Base-by-base conservation (phyloP, 2,888 invertebrate genomes). In the Zootermopsis nevadensis region DNA sequence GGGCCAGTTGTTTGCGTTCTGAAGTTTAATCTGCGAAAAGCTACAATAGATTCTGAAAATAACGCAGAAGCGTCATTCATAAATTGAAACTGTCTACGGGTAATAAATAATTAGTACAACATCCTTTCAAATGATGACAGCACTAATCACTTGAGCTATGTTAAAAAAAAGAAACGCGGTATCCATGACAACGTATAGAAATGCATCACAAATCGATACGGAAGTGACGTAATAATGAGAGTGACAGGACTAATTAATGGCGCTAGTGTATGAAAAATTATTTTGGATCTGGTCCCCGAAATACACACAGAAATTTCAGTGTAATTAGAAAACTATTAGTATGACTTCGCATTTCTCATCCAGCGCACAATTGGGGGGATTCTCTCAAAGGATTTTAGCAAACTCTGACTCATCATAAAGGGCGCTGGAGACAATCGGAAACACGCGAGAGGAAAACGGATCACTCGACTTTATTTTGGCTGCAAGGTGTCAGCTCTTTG, bases 91-190 rank as follows among this genome's bases (percentile, higher is more conserved):
- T 33, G 33, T 15, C 69, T 22, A 19, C 69, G 69, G 69, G 69
- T 69, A 69, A 69, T 69, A 69, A 69, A 69, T 69, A 69, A 69
- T 69, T 69, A 69, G 69, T 69, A 69, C 69, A 33, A 69, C 8
- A 69, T 33, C 69, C 69, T 33, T 69, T 4, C 33, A 69, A 69
- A 69, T 33, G 69, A 69, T 33, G 69, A 69, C 69, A 33, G 33
- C 69, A 69, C 69, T 69, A 69, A 69, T 69, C 69, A 69, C 33
- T 33, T 69, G 69, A 69, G 69, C 19, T 22, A 69, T 33, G 33
- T 33, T 33, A 69, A 66, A 69, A 67, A 33, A 69, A 66, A 69
- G 27, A 33, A 69, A 31, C 31, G 15, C 60, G 69, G 69, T 69
- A 27, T 30, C 33, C 69, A 33, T 69, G 69, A 24, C 33, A 69